A percentile compares a stretch with the other conserved stretches of the same genome.
phyloP scores from a whole-genome alignment of 2,113 vertebrate genomes.

The Burhinus oedicnemus region DNA sequence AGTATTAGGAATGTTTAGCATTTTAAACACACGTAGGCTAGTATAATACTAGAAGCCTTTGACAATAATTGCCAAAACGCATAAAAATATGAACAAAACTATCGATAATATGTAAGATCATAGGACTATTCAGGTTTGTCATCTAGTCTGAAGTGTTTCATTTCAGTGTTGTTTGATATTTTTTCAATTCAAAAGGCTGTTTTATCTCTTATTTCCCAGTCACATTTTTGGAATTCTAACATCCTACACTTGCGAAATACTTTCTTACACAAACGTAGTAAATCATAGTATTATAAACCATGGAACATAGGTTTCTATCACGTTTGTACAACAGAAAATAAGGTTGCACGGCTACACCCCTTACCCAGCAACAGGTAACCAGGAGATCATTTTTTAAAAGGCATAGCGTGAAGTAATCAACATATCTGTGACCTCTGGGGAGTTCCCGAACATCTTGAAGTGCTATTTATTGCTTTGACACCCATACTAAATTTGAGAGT shows the following conservation, averaged over 20 bases:
- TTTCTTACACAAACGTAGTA: not conserved
- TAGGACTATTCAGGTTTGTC: not conserved
- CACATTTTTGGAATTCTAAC: not conserved
- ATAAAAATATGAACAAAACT: not conserved
- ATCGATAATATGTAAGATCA: not conserved
- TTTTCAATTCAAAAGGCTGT: not conserved
- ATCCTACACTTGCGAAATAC: not conserved
- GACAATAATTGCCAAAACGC: not conserved
- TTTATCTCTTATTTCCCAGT: not conserved
- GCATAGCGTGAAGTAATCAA: not conserved
- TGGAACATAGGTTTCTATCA: accelerated
- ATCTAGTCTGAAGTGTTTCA: not conserved
- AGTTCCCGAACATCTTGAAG: not conserved
- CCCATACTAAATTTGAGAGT: not conserved
- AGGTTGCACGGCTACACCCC: not conserved
- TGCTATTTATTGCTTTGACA: not conserved
- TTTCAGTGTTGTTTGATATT: not conserved
- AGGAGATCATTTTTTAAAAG: not conserved
- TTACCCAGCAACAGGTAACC: not conserved
- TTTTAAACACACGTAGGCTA: not conserved
- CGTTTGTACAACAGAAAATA: not conserved
- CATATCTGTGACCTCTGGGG: not conserved
- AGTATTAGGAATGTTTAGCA: not conserved
- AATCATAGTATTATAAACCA: not conserved
- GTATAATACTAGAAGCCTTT: not conserved